Evolutionary conservation across 1,140 invertebrate species (phyloP).

Genomic region (Trypoxylus dichotomus): DNA sequence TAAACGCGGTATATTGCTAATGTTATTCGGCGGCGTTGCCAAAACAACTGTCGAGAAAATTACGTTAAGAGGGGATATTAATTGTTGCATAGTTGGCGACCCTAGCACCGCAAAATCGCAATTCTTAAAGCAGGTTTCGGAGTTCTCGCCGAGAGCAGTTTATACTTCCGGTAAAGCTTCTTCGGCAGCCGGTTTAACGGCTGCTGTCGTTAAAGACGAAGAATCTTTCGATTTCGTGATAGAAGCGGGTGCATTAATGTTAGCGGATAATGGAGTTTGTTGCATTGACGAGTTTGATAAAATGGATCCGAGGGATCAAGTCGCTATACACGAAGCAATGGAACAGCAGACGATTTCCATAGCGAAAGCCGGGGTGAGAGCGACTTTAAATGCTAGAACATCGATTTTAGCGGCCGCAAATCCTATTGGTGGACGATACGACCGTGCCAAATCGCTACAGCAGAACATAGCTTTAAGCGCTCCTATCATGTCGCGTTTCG

Average conservation of each 20-base stretch:
- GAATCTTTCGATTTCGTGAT: constrained; percentile 99
- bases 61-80: constrained; percentile 92
- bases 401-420: constrained; percentile 98
- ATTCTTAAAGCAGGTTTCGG: constrained; percentile 92
- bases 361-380: constrained; percentile 96
- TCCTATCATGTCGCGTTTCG: constrained; percentile 99
- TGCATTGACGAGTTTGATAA: constrained; percentile 99
- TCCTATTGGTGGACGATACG: constrained; percentile 96
- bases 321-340: constrained; percentile 99
- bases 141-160: constrained; percentile 93
- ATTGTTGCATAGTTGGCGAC: constrained; percentile 98
- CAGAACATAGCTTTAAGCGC: constrained; percentile 93
- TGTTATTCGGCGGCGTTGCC: constrained; percentile 97
- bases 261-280: constrained; percentile 98
- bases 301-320: constrained; percentile 97
- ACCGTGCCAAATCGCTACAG: constrained; percentile 90
- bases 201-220: constrained; percentile 96
- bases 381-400: constrained; percentile 95
- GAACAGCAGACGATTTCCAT: constrained; percentile 99
- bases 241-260: constrained; percentile 98
- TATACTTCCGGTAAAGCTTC: constrained; percentile 99
- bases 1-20: constrained; percentile 91
- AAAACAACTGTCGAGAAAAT: constrained; percentile 93
- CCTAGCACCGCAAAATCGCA: constrained; percentile 99
- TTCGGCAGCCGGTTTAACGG: constrained; percentile 95